Evolutionary conservation across 2,113 vertebrate genomes (phyloP), one percentile per base, ranked within the genome.

Genomic region (Gymnarchus niloticus): DNA sequence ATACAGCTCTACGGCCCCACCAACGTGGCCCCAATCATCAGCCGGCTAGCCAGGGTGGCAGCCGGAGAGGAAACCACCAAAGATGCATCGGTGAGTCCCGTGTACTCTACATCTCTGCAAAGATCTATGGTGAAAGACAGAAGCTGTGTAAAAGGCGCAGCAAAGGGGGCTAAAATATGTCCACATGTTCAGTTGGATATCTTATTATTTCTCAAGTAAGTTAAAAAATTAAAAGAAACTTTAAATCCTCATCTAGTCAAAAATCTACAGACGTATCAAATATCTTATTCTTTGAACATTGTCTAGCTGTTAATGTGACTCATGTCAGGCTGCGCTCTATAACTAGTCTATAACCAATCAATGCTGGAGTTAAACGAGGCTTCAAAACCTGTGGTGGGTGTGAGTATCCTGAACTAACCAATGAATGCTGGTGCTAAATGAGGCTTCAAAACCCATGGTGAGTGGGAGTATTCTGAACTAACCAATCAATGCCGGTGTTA

Each of bases 1-100:
- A 97, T 99, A 92, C 97, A 99, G 89, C 93, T 99, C 83, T 98
- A 98, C 0, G 97, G 98, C 51, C 98, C 98, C 59, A 99, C 97
- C 91, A 99, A 98, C 0, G 97, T 99, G 91, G 95, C 97, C 0
- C 97, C 98, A 86, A 96, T 99, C 92, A 98, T 98, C 94, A 95
- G 92, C 93, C 96, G 96, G 93, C 94, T 99, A 92, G 97, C 95
- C 83, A 95, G 94, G 0, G 91, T 95, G 88, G 96, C 97, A 0
- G 96, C 96, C 0, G 93, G 96, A 0, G 97, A 97, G 83, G 96
- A 96, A 86, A 91, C 86, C 87, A 96, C 96, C 0, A 96, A 96
- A 91, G 97, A 98, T 85, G 98, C 97, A 0, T 98, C 98, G 0
- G 97, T 99, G 90, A 88, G 95, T 88, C 10, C 0, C 56, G 86